Base-by-base conservation (phyloP, 2,888 invertebrate genomes). In the Lysandra coridon region DNA sequence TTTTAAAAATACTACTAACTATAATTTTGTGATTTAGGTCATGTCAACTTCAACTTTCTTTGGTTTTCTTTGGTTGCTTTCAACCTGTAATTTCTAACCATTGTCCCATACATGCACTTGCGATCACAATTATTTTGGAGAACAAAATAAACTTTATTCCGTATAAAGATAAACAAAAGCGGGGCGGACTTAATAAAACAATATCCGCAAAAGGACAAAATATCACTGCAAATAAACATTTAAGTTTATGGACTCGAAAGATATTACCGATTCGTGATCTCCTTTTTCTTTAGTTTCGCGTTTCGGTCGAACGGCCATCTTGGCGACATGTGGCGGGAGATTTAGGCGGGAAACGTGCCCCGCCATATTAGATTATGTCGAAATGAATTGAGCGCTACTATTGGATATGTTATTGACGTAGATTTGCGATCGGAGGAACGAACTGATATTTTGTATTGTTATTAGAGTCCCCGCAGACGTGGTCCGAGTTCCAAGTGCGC, bases 371-470 rank as follows among this genome's bases (percentile, higher is more conserved):
- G 93, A 93, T 94, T 93, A 94, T 93, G 94, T 92, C 92, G 94
- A 91, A 94, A 94, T 94, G 94, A 94, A 94, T 94, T 93, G 94
- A 86, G 86, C 87, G 86, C 93, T 92, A 92, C 93, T 94, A 94
- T 94, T 93, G 94, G 94, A 94, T 94, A 93, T 94, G 94, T 94
- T 94, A 94, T 94, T 93, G 94, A 94, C 93, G 91, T 93, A 94
- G 93, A 94, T 94, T 94, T 94, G 94, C 94, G 94, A 94, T 92
- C 93, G 92, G 87, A 94, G 92, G 92, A 94, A 94, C 94, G 94
- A 94, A 94, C 94, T 94, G 94, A 94, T 94, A 94, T 94, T 94
- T 93, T 89, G 92, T 94, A 94, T 94, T 94, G 94, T 94, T 94
- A 94, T 94, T 94, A 94, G 91, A 93, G 91, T 86, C 88, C 89